phyloP scores from a whole-genome alignment of 2,888 invertebrate genomes.

The Platynereis dumerilii region DNA sequence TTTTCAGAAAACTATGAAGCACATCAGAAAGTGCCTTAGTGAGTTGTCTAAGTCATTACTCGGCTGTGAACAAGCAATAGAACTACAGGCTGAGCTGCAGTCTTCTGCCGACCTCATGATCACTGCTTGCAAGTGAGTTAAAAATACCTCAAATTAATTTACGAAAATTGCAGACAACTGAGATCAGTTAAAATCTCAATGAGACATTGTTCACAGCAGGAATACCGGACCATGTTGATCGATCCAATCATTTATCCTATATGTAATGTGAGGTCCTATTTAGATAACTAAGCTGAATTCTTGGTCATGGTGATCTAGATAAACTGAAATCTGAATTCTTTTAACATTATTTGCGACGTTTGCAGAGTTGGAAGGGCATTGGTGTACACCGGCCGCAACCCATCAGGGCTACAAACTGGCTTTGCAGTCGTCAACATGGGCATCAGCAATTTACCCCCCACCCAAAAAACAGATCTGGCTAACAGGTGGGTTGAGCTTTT shows the following conservation, averaged over 20 bases:
- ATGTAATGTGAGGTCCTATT: too few species aligned
- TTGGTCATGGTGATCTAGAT: too few species aligned
- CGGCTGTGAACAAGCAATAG: constrained; percentile 39
- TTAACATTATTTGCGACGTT: too few species aligned
- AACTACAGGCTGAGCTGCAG: constrained; percentile 66
- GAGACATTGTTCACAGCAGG: too few species aligned
- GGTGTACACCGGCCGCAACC: constrained; percentile 68
- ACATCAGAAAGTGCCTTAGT: constrained; percentile 68
- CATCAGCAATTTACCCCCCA: constrained; percentile 70
- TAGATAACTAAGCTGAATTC: too few species aligned
- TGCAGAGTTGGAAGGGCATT: constrained; percentile 60
- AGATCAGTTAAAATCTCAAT: too few species aligned
- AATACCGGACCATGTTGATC: too few species aligned
- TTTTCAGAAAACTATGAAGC: constrained; percentile 68
- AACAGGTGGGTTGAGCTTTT: constrained; percentile 69
- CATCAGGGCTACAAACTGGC: constrained; percentile 65
- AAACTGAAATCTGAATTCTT: too few species aligned
- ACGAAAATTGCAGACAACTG: too few species aligned
- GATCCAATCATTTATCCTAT: too few species aligned
- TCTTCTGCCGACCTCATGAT: constrained; percentile 71
- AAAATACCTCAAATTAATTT: too few species aligned
- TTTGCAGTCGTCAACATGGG: constrained; percentile 70
- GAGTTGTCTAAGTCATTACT: constrained; percentile 43
- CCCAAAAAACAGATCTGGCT: constrained; percentile 72
- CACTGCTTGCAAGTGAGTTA: constrained; percentile 65